These are phyloP conservation scores for Apantesis nais DNA, from an alignment of 2,888 invertebrate genomes.

Conservation along the genomic window DNA sequence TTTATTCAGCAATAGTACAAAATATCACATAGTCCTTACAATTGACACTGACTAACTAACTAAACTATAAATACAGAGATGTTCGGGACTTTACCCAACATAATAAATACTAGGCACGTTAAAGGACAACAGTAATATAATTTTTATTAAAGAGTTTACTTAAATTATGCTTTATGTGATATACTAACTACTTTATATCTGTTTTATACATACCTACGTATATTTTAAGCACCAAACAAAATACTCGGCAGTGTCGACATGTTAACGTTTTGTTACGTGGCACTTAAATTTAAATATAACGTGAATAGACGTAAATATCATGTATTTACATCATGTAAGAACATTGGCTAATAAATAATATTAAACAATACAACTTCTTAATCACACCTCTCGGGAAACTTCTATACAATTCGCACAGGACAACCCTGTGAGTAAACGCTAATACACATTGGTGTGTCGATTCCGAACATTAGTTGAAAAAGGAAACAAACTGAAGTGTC, in stretches of 20 bases:
- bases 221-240: background rate
- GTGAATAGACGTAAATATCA: background rate
- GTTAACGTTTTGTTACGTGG: background rate
- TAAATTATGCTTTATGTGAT: background rate
- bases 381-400: background rate
- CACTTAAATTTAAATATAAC: background rate
- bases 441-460: background rate
- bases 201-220: background rate
- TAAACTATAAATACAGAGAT: conserved; percentile 43
- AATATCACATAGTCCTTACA: conserved; percentile 79
- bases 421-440: background rate
- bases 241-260: background rate
- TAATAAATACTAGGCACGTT: conserved; percentile 8
- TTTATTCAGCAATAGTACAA: conserved; percentile 72
- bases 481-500: no score
- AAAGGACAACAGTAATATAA: conserved; percentile 7
- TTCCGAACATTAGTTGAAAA: background rate
- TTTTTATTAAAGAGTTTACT: background rate
- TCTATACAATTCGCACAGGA: background rate
- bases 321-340: background rate
- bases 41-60: conserved; percentile 61
- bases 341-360: background rate
- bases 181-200: background rate
- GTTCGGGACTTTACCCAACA: conserved; percentile 6
- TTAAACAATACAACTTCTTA: background rate